phyloP scores from a whole-genome alignment of 2,888 invertebrate genomes.

The Aphodius sticticus region DNA sequence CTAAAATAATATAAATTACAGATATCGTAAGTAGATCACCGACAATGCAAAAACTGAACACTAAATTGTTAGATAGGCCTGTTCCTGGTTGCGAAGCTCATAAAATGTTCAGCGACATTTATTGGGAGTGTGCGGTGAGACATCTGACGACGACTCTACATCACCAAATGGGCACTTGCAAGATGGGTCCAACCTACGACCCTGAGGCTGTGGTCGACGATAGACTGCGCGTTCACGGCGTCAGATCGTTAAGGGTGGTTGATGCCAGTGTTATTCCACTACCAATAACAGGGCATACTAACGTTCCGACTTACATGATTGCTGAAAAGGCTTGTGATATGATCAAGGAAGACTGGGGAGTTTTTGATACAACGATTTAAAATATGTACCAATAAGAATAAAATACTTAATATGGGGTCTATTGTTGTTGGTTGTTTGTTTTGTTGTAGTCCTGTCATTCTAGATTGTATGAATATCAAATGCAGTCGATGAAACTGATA shows the following conservation, averaged over 20 bases:
- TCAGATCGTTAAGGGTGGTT: constrained; percentile 62
- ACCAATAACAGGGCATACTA: constrained; percentile 64
- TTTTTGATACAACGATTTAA: too few relatives aligned
- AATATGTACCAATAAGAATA: too few relatives aligned
- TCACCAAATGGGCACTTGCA: constrained; percentile 65
- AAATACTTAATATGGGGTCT: too few relatives aligned
- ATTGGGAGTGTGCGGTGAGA: constrained; percentile 64
- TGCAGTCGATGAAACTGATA: too few relatives aligned
- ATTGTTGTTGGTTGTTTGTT: too few relatives aligned
- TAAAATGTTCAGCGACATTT: constrained; percentile 60
- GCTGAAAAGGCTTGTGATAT: constrained; percentile 66
- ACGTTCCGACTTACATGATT: constrained; percentile 65
- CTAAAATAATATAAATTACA: neutral
- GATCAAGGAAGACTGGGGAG: constrained; percentile 59
- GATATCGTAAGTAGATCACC: constrained; percentile 57
- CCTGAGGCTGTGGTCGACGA: constrained; percentile 66
- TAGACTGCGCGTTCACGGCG: constrained; percentile 62
- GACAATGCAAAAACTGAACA: constrained; percentile 61
- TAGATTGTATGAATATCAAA: too few relatives aligned
- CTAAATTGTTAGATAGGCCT: constrained; percentile 55
- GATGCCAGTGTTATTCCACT: constrained; percentile 67
- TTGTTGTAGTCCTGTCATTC: too few relatives aligned
- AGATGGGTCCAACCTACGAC: constrained; percentile 65
- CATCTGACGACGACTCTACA: constrained; percentile 61
- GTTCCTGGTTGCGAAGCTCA: constrained; percentile 63